These are phyloP conservation scores for Oreochromis spilurus DNA, from an alignment of 2,113 vertebrate species.

Conservation along the genomic window DNA sequence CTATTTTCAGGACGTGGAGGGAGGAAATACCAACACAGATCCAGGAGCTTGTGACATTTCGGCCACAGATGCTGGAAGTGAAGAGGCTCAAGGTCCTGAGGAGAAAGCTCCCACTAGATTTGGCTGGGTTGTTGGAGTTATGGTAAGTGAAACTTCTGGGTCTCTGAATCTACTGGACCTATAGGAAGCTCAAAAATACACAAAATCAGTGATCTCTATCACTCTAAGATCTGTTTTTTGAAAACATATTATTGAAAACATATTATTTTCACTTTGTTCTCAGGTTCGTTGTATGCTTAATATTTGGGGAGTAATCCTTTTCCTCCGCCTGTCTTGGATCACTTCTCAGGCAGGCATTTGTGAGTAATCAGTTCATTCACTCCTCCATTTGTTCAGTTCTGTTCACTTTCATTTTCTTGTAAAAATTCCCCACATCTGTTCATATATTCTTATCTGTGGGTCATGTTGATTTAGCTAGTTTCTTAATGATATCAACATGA, in stretches of 20 bases:
- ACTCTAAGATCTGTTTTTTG: not conserved
- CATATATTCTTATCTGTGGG: not conserved
- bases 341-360: constrained; percentile 71
- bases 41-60: not conserved
- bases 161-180: not conserved
- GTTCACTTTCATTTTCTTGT: not conserved
- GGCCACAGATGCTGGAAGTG: not conserved
- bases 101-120: constrained; percentile 50
- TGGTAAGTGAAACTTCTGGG: constrained; percentile 32
- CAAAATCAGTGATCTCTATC: not conserved
- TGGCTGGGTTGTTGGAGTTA: constrained; percentile 71
- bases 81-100: not conserved
- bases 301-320: constrained; percentile 75
- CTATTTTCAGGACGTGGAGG: constrained; percentile 39
- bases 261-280: not conserved
- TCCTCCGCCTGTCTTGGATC: constrained; percentile 72
- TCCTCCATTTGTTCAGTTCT: not conserved
- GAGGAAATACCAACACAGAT: not conserved
- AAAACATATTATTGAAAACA: not conserved
- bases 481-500: not conserved
- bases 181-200: rapidly evolving
- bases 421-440: not conserved
- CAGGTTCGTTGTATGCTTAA: constrained; percentile 76
- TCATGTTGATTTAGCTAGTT: not conserved
- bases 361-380: constrained; percentile 27